Conservation (phyloP, 2,888 invertebrate species). For the Lycophotia porphyrea region DNA sequence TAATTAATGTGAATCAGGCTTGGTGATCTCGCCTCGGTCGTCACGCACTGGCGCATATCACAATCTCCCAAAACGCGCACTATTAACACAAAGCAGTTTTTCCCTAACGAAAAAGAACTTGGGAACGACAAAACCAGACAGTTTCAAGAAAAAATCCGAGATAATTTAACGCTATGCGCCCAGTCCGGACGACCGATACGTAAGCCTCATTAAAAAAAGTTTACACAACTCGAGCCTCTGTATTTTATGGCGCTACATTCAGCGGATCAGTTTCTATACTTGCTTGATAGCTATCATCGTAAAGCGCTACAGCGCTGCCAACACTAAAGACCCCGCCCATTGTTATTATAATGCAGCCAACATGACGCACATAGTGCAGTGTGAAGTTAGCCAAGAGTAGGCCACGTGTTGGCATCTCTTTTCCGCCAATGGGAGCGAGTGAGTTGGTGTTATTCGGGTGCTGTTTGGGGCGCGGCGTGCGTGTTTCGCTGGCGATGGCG, state of each 20-base stretch:
- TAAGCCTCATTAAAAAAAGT: slow-evolving; percentile 86
- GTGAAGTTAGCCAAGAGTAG: slow-evolving; percentile 79
- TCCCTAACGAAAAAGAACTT: slow-evolving; percentile 53
- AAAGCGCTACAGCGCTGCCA: slow-evolving; percentile 77
- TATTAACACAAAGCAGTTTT: slow-evolving; percentile 56
- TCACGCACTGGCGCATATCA: slow-evolving; percentile 76
- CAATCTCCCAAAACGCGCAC: slow-evolving; percentile 64
- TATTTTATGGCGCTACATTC: slow-evolving; percentile 69
- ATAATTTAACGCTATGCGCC: slow-evolving; percentile 77
- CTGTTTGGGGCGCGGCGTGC: slow-evolving; percentile 59
- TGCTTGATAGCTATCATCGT: not conserved
- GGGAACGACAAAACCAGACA: slow-evolving; percentile 62
- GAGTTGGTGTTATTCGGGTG: slow-evolving; percentile 63
- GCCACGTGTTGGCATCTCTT: slow-evolving; percentile 70
- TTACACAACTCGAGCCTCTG: slow-evolving; percentile 82
- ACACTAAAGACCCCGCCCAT: slow-evolving; percentile 78
- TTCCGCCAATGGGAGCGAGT: slow-evolving; percentile 63
- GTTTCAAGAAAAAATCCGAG: slow-evolving; percentile 70
- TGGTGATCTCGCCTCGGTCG: slow-evolving; percentile 76
- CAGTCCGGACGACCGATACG: slow-evolving; percentile 82
- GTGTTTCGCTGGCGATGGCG: slow-evolving; percentile 53
- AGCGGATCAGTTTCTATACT: slow-evolving; percentile 43
- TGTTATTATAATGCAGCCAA: slow-evolving; percentile 90
- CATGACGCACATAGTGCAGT: slow-evolving; percentile 83
- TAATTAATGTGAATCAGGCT: slow-evolving; percentile 87